Base-by-base conservation (phyloP, 1,140 invertebrate species). In the Oryctes rhinoceros region DNA sequence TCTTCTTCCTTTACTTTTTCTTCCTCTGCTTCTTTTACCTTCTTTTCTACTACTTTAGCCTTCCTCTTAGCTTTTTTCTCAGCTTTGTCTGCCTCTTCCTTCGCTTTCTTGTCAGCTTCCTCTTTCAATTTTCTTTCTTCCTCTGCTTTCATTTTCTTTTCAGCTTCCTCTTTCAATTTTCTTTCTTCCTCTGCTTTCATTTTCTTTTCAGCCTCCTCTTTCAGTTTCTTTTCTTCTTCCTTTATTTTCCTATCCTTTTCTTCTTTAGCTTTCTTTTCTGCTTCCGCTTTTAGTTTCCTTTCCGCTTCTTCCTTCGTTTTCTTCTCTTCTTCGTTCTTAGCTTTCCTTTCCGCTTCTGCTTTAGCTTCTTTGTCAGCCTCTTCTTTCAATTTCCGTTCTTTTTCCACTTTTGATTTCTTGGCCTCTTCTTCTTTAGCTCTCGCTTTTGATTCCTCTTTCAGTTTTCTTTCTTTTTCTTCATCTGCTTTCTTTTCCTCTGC, bases 231-330 rank as follows among this genome's bases (percentile, higher is more conserved):
- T 85, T 75, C 67, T 39, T 75, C 24, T 2, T 0, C n/a, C 35
- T 76, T 88, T 86, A 5, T 84, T 84, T 78, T 86, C 81, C 24
- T 87, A 76, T 88, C 86, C 20, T 84, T 86, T 80, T 88, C 85
- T 18, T 85, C 84, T 80, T 88, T 88, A 30, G 83, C 84, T 78
- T 87, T 87, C 76, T 75, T 79, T 77, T 86, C 84, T 39, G 78
- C 78, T 78, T 84, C 78, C 67, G 85, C 82, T 59, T 59, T n/a
- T 6, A 59, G 6, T 59, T 59, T 59, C n/a, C 1, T 59, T 18
- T n/a, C 15, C 7, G 53, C 83, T 83, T 4, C 83, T 84, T 37
- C 78, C 84, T 18, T 88, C 86, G 78, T 87, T 86, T 6, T 87
- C 86, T 67, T 86, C 85, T 10, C 86, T 84, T n/a, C 15, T 18